These are phyloP conservation scores for Dynastes hyllus DNA, from an alignment of 2,888 invertebrate species.

Conservation along the genomic window DNA sequence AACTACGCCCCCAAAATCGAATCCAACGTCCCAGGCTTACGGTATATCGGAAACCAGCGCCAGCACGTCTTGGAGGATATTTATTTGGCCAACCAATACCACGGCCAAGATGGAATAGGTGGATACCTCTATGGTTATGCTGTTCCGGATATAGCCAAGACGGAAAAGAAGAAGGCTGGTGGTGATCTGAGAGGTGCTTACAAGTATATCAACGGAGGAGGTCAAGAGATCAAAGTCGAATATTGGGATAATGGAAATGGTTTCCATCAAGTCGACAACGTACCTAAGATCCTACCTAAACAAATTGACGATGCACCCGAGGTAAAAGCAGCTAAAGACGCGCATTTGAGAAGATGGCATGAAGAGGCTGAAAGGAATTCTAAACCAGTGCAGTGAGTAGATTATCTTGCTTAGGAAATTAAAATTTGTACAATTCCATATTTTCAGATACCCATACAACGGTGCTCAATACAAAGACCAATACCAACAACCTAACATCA, in stretches of 20 bases:
- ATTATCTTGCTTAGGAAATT: neutral
- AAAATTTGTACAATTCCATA: neutral
- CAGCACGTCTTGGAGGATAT: slow-evolving; percentile 82
- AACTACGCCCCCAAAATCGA: slow-evolving; percentile 75
- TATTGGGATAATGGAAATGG: slow-evolving; percentile 85
- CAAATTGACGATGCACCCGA: slow-evolving; percentile 81
- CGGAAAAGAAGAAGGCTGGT: slow-evolving; percentile 80
- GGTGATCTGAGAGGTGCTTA: slow-evolving; percentile 84
- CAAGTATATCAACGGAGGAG: slow-evolving; percentile 77
- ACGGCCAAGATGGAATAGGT: slow-evolving; percentile 79
- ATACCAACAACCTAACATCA: slow-evolving; percentile 37
- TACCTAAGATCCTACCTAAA: slow-evolving; percentile 77
- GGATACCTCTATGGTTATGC: slow-evolving; percentile 83
- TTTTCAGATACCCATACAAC: slow-evolving; percentile 50
- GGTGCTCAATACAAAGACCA: slow-evolving; percentile 44
- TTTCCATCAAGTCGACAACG: slow-evolving; percentile 85
- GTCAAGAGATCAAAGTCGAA: slow-evolving; percentile 77
- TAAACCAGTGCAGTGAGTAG: slow-evolving; percentile 50
- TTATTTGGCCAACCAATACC: slow-evolving; percentile 81
- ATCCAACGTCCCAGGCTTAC: slow-evolving; percentile 71
- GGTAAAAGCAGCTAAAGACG: slow-evolving; percentile 80
- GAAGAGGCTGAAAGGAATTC: slow-evolving; percentile 75
- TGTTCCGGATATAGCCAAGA: slow-evolving; percentile 82
- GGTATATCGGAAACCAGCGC: slow-evolving; percentile 71
- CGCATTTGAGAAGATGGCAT: slow-evolving; percentile 80